Conservation (phyloP, 30 jellyfish, hydroid and myxozoan genomes). For the Mastigias papua region DNA sequence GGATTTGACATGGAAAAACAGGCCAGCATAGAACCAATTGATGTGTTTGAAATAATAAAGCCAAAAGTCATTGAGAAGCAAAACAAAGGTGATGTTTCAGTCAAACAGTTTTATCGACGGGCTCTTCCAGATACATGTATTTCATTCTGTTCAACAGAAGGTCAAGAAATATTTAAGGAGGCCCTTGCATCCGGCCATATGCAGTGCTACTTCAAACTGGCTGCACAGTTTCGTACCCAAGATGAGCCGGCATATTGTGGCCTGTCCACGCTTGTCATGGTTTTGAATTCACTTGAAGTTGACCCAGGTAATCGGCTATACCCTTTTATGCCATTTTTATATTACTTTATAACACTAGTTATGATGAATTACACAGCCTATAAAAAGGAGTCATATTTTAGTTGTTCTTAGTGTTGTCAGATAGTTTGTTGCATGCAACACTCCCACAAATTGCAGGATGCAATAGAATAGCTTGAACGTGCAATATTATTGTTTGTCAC, state of each 20-base stretch:
- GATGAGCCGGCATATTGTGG: slow-evolving; percentile 96
- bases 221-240: slow-evolving; percentile 92
- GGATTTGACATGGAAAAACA: background rate
- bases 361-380: too few relatives aligned
- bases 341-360: too few relatives aligned
- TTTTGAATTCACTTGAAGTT: slow-evolving; percentile 80
- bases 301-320: slow-evolving; percentile 63
- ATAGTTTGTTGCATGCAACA: too few relatives aligned
- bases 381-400: too few relatives aligned
- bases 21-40: slow-evolving; percentile 1
- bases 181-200: slow-evolving; percentile 77
- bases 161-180: slow-evolving; percentile 76
- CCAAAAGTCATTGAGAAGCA: background rate
- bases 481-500: too few relatives aligned
- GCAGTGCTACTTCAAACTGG: slow-evolving; percentile 79
- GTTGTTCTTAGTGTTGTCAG: too few relatives aligned
- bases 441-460: too few relatives aligned
- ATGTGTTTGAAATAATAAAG: background rate
- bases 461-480: too few relatives aligned
- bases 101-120: slow-evolving; percentile 79
- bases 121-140: slow-evolving; percentile 78
- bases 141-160: slow-evolving; percentile 81
- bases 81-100: slow-evolving; percentile 12
- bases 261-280: slow-evolving; percentile 90
- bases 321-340: too few relatives aligned